phyloP scores from a whole-genome alignment of 2,797 vertebrate genomes.

The Myotis planiceps region DNA sequence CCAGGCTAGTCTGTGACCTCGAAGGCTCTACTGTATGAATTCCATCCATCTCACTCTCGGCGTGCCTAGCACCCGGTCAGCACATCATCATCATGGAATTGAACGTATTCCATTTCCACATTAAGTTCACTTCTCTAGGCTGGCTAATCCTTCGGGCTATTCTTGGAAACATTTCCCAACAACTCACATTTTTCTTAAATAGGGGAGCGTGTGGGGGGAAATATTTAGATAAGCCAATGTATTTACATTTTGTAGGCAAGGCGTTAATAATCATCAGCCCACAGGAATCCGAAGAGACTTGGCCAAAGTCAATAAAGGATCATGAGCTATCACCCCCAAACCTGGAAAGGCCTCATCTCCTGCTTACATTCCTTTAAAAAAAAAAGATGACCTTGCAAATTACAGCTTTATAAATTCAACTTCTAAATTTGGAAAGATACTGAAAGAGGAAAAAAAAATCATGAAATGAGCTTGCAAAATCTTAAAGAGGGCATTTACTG shows the following conservation, averaged over 20 bases:
- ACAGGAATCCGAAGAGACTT: conserved; percentile 39
- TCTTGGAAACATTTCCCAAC: conserved; percentile 71
- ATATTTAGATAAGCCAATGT: conserved; percentile 45
- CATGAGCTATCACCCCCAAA: conserved; percentile 11
- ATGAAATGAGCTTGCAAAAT: conserved; percentile 61
- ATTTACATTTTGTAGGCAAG: neutral
- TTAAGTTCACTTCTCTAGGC: neutral
- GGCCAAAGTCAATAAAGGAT: conserved; percentile 25
- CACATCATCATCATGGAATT: neutral
- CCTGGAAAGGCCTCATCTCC: conserved; percentile 3
- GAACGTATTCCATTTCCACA: neutral
- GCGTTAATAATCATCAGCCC: neutral
- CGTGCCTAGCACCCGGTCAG: neutral
- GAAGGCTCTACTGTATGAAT: neutral
- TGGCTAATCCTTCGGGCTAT: conserved; percentile 49
- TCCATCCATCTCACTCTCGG: neutral
- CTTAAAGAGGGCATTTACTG: conserved; percentile 43
- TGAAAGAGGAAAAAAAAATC: conserved; percentile 26
- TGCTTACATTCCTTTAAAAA: conserved; percentile 32
- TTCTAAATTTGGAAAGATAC: conserved; percentile 73
- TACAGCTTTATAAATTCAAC: conserved; percentile 56
- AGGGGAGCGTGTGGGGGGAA: neutral
- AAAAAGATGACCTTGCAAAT: conserved; percentile 68
- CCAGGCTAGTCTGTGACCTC: neutral
- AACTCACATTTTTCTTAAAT: conserved; percentile 52